Evolutionary conservation across 2,797 vertebrate species (phyloP).

Genomic region (Selene dorsalis): DNA sequence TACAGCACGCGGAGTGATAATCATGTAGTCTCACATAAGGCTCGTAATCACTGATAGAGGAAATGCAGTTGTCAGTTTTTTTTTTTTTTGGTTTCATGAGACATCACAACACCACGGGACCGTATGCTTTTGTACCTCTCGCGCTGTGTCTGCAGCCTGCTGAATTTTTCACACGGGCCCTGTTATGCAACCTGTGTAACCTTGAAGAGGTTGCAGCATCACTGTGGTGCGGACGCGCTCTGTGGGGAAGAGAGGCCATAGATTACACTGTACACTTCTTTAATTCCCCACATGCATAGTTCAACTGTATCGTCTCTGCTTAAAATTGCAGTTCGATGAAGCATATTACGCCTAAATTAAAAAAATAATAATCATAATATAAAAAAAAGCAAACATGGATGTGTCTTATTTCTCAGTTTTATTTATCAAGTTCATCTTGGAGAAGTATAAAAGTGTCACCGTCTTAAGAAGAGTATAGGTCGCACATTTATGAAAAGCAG

Average conservation of each 20-base stretch:
- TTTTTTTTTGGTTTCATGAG: not conserved
- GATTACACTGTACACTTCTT: not conserved
- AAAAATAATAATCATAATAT: not conserved
- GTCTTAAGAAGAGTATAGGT: not conserved
- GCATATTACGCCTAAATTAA: slow-evolving; percentile 19
- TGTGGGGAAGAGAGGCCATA: slow-evolving; percentile 25
- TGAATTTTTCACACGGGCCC: slow-evolving; percentile 64
- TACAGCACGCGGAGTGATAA: not conserved
- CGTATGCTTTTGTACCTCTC: not conserved
- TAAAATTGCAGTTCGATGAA: not conserved
- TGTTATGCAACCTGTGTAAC: slow-evolving; percentile 77
- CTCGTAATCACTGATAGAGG: not conserved
- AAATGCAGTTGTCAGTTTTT: not conserved
- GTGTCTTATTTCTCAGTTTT: slow-evolving; percentile 61
- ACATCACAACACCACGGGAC: not conserved
- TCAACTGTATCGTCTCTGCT: not conserved
- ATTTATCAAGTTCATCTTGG: slow-evolving; percentile 60
- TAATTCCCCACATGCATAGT: not conserved
- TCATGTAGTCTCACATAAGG: not conserved
- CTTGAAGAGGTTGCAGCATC: slow-evolving; percentile 84
- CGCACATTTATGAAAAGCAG: slow-evolving; percentile 13
- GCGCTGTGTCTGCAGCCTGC: slow-evolving; percentile 47
- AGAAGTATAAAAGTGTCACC: slow-evolving; percentile 34
- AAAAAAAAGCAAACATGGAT: slow-evolving; percentile 39
- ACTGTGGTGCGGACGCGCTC: slow-evolving; percentile 75